These are phyloP conservation scores for Parotocinclus haroldoi DNA, from an alignment of 2,797 vertebrate species.

Conservation along the genomic window DNA sequence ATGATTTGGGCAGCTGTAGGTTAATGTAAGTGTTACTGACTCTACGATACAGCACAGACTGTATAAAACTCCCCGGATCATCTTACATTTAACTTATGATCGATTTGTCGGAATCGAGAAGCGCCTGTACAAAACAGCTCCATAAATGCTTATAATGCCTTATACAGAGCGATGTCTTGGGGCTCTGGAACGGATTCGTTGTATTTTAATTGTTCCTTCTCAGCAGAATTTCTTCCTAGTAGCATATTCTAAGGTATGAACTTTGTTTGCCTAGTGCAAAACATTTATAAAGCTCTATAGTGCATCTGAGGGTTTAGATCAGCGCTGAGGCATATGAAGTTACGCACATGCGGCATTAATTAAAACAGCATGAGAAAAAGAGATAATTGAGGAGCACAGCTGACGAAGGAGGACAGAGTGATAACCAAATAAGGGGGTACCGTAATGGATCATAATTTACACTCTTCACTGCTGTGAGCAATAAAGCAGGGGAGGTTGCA, in stretches of 20 bases:
- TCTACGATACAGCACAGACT: no score
- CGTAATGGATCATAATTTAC: slow-evolving; percentile 72
- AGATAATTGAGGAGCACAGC: slow-evolving; percentile 40
- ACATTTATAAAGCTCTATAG: slow-evolving; percentile 6
- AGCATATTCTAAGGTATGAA: not conserved
- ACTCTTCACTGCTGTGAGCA: slow-evolving; percentile 61
- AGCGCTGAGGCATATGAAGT: slow-evolving; percentile 8
- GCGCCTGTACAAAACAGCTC: no score
- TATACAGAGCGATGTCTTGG: no score
- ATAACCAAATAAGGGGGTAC: slow-evolving; percentile 48
- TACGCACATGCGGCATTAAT: slow-evolving; percentile 16
- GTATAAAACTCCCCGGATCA: no score
- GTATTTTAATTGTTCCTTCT: no score
- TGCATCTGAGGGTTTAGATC: not conserved
- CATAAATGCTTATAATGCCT: no score
- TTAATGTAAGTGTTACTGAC: no score
- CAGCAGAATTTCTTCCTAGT: not conserved
- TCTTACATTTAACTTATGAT: no score
- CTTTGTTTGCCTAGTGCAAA: slow-evolving; percentile 2
- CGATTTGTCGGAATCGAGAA: no score
- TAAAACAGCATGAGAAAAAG: slow-evolving; percentile 39
- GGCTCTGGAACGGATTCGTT: no score
- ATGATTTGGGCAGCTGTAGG: no score
- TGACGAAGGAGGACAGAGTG: slow-evolving; percentile 28
- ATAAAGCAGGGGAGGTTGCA: slow-evolving; percentile 56